Conservation (phyloP, 2,888 invertebrate species). For the Heliconius aoede region DNA sequence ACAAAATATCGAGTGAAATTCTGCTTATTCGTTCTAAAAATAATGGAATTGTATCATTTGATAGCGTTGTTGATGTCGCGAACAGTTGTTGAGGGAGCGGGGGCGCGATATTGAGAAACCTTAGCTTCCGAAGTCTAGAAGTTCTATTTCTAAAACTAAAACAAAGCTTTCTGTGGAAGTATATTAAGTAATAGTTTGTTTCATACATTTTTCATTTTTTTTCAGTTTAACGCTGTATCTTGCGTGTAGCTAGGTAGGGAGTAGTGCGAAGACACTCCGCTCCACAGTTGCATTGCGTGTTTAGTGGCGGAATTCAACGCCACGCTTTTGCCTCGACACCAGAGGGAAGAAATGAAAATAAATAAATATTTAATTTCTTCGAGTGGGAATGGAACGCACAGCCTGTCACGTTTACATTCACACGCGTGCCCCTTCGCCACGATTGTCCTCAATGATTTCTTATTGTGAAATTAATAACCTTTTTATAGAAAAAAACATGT, state of each 20-base stretch:
- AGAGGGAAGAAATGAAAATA: too few species aligned
- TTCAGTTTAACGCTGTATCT: neutral
- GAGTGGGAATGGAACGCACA: too few species aligned
- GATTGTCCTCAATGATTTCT: too few species aligned
- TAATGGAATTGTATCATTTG: slow-evolving; percentile 30
- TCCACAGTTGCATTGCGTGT: too few species aligned
- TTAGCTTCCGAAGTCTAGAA: slow-evolving; percentile 10
- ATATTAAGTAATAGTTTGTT: neutral
- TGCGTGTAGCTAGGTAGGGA: neutral
- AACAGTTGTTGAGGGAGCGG: slow-evolving; percentile 22
- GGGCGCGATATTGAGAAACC: slow-evolving; percentile 26
- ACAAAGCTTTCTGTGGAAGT: neutral
- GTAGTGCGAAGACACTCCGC: too few species aligned
- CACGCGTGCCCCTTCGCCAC: too few species aligned
- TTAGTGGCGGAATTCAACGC: too few species aligned
- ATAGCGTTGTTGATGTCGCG: slow-evolving; percentile 31
- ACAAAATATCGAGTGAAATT: slow-evolving; percentile 16
- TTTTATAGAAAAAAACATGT: too few species aligned
- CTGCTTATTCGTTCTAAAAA: slow-evolving; percentile 28
- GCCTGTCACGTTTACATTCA: too few species aligned
- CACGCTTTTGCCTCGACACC: too few species aligned
- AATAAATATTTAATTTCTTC: too few species aligned
- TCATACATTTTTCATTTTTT: neutral
- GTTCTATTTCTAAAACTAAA: neutral
- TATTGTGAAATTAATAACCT: too few species aligned